These are phyloP conservation scores for Todiramphus chloris DNA, from an alignment of 2,113 vertebrate genomes.

Conservation along the genomic window DNA sequence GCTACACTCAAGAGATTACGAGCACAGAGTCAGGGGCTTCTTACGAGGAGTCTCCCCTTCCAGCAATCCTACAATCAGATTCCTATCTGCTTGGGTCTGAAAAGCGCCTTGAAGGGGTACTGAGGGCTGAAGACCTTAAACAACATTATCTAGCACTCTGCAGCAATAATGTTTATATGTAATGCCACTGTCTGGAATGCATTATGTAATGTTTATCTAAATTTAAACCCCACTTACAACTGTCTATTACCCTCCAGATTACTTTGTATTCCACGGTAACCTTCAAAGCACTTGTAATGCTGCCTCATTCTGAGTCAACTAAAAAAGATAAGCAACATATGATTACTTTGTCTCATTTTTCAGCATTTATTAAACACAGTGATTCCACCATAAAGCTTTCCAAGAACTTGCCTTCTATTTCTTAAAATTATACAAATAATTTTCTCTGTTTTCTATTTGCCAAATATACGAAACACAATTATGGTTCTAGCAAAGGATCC, in stretches of 20 bases:
- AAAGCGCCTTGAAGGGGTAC: not conserved
- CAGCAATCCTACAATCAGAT: not conserved
- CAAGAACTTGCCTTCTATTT: not conserved
- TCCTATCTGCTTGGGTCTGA: not conserved
- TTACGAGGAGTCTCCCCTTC: not conserved
- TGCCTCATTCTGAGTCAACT: not conserved
- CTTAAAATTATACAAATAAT: not conserved
- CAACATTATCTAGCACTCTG: not conserved
- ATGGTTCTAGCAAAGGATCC: not conserved
- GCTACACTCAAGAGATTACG: not conserved
- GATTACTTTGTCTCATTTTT: not conserved
- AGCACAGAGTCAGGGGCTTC: not conserved
- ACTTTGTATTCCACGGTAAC: not conserved
- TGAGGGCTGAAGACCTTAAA: not conserved
- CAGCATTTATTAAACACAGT: not conserved
- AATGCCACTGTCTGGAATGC: not conserved
- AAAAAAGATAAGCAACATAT: not conserved
- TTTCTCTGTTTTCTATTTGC: not conserved
- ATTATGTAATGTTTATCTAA: slow-evolving; percentile 23
- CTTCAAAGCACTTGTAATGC: not conserved
- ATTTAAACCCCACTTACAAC: slow-evolving; percentile 31
- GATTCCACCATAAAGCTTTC: not conserved
- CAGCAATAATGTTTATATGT: not conserved
- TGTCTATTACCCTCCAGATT: slow-evolving; percentile 16
- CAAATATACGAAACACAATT: not conserved